Evolutionary conservation across 2,113 vertebrate species (phyloP), one percentile per base, ranked within the genome.

Genomic region (Sakesphorus luctuosus): DNA sequence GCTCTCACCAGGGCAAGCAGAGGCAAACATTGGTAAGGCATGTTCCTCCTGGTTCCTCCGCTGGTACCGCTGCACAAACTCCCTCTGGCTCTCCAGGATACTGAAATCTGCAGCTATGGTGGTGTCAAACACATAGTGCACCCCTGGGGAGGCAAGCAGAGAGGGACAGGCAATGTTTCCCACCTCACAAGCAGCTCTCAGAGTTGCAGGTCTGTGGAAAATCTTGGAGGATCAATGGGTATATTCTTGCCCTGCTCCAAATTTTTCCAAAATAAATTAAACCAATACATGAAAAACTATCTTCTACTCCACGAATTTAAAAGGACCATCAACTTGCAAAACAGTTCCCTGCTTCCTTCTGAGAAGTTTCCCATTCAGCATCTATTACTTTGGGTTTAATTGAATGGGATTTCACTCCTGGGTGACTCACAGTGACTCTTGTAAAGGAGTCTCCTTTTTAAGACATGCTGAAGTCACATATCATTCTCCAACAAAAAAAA

Each of bases 11-110:
- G 99, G 99, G 93, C 99, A 99, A 58, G 99, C 99, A 29, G 99
- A 99, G 82, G 99, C 99, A 97, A 99, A 99, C 99, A 99, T 99
- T 26, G 99, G 99, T 93, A 99, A 94, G 21, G 98, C 98, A 14
- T 98, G 98, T 62, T 98, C 96, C 56, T 99, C 98, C 63, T 99
- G 98, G 79, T 98, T 98, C 96, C 98, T 99, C 95, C 97, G 98
- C 4, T 96, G 98, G 87, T 98, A 99, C 3, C 99, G 97, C 84
- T 98, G 98, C 91, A 99, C 97, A 71, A 99, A 99, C 47, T 99
- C 99, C 80, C 97, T 99, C 97, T 99, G 99, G 80, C 98, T 99
- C 98, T 99, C 99, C 75, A 99, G 97, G 96, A 99, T 98, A 92
- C 99, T 99, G 97, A 99, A 99, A 62, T 99, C 99, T 18, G 99